phyloP scores from a whole-genome alignment of 2,797 vertebrate genomes.

The Sarcoramphus papa region DNA sequence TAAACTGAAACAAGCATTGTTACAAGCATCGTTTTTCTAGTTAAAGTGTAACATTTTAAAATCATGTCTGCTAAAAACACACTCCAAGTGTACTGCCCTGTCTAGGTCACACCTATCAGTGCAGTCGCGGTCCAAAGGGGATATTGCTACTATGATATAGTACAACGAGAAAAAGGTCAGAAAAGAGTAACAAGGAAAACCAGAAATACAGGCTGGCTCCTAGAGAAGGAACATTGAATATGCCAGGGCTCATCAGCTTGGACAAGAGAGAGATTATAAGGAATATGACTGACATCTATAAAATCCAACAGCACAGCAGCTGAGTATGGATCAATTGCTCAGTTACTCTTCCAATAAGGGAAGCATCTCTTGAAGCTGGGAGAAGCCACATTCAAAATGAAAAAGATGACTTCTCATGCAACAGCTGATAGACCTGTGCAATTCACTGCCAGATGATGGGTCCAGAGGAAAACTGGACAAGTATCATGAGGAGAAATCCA shows the following conservation, averaged over 20 bases:
- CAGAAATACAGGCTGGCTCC: neutral
- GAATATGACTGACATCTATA: neutral
- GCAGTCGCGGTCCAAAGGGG: fast-evolving
- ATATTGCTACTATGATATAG: neutral
- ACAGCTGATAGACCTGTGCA: neutral
- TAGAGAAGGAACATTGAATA: neutral
- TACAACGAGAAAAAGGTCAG: neutral
- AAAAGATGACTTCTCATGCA: neutral
- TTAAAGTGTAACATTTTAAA: neutral
- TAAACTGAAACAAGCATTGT: neutral
- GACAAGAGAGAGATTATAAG: neutral
- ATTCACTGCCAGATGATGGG: neutral
- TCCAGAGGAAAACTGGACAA: neutral
- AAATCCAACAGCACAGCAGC: neutral
- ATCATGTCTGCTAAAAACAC: neutral
- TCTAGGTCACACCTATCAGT: neutral
- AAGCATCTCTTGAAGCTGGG: neutral
- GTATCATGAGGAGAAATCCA: neutral
- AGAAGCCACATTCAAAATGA: neutral
- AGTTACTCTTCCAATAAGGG: neutral
- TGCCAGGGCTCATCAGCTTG: neutral
- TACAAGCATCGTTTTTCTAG: neutral
- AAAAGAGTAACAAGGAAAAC: neutral
- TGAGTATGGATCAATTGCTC: neutral
- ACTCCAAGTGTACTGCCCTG: neutral